Percentiles rank a stretch among this genome's conserved stretches.
Evolutionary conservation across 2,888 invertebrate genomes (phyloP).

Genomic region (Anaspis maculata): DNA sequence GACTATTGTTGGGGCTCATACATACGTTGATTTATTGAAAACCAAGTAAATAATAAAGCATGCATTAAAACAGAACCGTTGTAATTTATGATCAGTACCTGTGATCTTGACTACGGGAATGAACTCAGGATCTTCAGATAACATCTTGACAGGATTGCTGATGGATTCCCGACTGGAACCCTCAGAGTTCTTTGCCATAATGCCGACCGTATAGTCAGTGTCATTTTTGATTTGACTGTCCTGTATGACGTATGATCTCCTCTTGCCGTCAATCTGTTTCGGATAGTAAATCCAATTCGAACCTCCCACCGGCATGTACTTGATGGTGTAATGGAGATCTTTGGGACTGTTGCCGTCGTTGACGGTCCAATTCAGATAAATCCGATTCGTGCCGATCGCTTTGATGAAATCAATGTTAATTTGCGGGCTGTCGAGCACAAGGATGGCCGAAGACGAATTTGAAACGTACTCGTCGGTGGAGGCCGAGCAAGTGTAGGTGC

Average conservation of each 20-base stretch:
- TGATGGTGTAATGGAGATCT: constrained; percentile 48
- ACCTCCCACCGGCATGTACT: constrained; percentile 47
- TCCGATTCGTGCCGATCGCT: constrained; percentile 64
- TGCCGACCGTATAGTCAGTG: constrained; percentile 58
- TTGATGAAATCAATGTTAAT: constrained; percentile 63
- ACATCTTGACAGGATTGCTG: constrained; percentile 51
- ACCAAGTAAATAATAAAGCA: too few relatives aligned
- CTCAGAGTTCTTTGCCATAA: constrained; percentile 58
- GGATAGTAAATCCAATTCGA: constrained; percentile 50
- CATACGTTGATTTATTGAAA: too few relatives aligned
- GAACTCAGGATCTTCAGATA: constrained; percentile 67
- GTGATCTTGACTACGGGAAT: constrained; percentile 72
- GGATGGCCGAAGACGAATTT: constrained; percentile 32
- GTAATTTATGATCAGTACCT: constrained; percentile 38
- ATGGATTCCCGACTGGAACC: constrained; percentile 52
- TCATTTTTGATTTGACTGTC: constrained; percentile 49
- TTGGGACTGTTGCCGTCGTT: constrained; percentile 67
- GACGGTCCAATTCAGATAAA: constrained; percentile 78
- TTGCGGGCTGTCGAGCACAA: constrained; percentile 62
- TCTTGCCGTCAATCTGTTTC: constrained; percentile 53
- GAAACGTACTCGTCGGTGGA: constrained; percentile 28
- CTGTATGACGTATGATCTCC: constrained; percentile 60
- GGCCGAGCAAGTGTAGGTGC: constrained; percentile 54
- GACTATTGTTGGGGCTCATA: too few relatives aligned
- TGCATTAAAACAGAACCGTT: too few relatives aligned